Evolutionary conservation across 2,113 vertebrate species (phyloP).

Genomic region (Microcebus griseorufus): DNA sequence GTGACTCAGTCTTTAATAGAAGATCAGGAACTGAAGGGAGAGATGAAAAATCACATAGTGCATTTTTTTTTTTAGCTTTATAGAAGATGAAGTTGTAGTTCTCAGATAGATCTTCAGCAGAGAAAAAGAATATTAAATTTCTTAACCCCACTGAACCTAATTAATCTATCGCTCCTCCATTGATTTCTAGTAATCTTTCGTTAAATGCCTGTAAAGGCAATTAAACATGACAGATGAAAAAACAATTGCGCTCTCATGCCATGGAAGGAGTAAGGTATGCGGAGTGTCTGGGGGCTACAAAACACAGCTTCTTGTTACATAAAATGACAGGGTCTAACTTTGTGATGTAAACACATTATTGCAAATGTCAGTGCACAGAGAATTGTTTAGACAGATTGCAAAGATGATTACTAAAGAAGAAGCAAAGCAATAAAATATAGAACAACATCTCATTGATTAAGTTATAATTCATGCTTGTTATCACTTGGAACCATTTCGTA

Average conservation of each 20-base stretch:
- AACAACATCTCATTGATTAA: constrained; percentile 71
- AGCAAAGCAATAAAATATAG: constrained; percentile 80
- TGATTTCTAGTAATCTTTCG: constrained; percentile 80
- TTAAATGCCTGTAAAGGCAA: constrained; percentile 83
- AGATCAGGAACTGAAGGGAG: neutral
- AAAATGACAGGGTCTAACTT: constrained; percentile 81
- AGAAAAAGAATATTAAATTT: constrained; percentile 57
- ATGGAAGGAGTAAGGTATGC: constrained; percentile 74
- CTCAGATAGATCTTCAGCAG: constrained; percentile 48
- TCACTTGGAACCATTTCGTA: constrained; percentile 65
- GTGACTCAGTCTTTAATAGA: neutral
- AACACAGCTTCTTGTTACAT: constrained; percentile 77
- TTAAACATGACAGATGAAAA: constrained; percentile 81
- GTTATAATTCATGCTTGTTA: constrained; percentile 75
- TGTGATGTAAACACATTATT: constrained; percentile 83
- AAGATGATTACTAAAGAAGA: constrained; percentile 79
- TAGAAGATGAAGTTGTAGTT: constrained; percentile 57
- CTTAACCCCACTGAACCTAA: constrained; percentile 57
- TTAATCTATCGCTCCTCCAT: constrained; percentile 67
- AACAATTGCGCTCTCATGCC: constrained; percentile 66
- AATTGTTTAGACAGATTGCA: constrained; percentile 83
- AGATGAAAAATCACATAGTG: constrained; percentile 18
- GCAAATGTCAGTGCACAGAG: constrained; percentile 85
- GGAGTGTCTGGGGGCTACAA: constrained; percentile 72
- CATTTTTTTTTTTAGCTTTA: constrained; percentile 37